phyloP scores from a whole-genome alignment of 2,113 vertebrate species.

The Toxostoma redivivum region DNA sequence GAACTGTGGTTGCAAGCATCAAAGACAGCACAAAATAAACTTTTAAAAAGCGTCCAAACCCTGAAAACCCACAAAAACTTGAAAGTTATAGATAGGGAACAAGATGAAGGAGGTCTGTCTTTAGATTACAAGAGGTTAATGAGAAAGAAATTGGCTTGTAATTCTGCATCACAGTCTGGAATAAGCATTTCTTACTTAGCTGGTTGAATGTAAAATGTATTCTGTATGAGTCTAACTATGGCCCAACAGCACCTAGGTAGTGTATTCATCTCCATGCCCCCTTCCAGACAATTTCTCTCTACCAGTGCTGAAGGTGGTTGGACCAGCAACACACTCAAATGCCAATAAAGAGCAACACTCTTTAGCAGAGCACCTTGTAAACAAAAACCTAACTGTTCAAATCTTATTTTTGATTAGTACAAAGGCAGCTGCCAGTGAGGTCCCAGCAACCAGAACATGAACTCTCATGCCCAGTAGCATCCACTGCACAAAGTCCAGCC shows the following conservation, averaged over 20 bases:
- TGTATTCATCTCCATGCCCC: accelerated
- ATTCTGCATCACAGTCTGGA: not conserved
- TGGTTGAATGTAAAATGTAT: not conserved
- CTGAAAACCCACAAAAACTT: not conserved
- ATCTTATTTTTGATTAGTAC: not conserved
- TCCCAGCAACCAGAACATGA: not conserved
- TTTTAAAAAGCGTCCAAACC: not conserved
- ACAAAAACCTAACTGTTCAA: not conserved
- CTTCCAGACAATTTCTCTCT: not conserved
- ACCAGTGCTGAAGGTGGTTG: not conserved
- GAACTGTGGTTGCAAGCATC: not conserved
- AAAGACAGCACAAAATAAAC: not conserved
- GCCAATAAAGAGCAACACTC: not conserved
- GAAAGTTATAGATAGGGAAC: not conserved
- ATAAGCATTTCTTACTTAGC: not conserved
- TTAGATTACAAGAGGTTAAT: not conserved
- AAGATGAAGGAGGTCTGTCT: not conserved
- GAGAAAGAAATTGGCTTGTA: not conserved
- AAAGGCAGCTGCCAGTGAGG: not conserved
- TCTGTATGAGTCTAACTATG: accelerated
- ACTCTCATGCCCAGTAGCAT: not conserved
- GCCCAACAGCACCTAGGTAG: not conserved
- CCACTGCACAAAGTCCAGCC: not conserved
- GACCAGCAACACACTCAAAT: not conserved
- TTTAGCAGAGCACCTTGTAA: not conserved